Evolutionary conservation across 2,797 vertebrate species (phyloP).

Genomic region (Dipus sagitta): DNA sequence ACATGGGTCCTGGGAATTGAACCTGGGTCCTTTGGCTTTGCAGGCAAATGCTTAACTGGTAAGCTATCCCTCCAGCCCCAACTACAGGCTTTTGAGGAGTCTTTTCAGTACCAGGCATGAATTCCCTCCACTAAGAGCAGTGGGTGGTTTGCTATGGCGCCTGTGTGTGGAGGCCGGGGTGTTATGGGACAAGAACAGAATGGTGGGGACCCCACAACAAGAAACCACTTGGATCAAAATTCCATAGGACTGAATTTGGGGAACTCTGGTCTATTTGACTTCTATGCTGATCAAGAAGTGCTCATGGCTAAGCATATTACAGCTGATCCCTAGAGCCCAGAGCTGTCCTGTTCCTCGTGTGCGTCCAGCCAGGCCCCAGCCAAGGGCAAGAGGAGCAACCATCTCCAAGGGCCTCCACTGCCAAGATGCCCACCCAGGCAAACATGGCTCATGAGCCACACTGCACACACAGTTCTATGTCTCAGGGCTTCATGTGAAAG

Average conservation of each 20-base stretch:
- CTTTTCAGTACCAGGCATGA: too few relatives aligned
- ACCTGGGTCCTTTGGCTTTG: too few relatives aligned
- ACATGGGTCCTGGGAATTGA: too few relatives aligned
- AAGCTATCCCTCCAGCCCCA: too few relatives aligned
- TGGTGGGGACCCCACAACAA: too few relatives aligned
- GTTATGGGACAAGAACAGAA: not conserved
- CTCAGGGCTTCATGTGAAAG: not conserved
- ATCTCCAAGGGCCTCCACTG: not conserved
- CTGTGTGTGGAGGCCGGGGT: not conserved
- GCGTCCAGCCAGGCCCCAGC: accelerated
- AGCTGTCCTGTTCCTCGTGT: too few relatives aligned
- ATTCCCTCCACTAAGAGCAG: too few relatives aligned
- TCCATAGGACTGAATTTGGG: not conserved
- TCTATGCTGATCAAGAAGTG: not conserved
- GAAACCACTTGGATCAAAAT: not conserved
- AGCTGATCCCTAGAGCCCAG: accelerated
- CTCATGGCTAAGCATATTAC: not conserved
- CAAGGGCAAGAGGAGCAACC: not conserved
- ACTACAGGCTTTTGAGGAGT: too few relatives aligned
- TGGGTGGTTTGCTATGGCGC: accelerated
- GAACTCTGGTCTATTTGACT: not conserved
- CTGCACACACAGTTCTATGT: not conserved
- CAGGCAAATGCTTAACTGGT: too few relatives aligned
- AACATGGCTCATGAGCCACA: not conserved
- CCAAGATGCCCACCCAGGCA: not conserved